These are phyloP conservation scores for Lutjanus argentimaculatus DNA, from an alignment of 2,797 vertebrate species.

Conservation along the genomic window DNA sequence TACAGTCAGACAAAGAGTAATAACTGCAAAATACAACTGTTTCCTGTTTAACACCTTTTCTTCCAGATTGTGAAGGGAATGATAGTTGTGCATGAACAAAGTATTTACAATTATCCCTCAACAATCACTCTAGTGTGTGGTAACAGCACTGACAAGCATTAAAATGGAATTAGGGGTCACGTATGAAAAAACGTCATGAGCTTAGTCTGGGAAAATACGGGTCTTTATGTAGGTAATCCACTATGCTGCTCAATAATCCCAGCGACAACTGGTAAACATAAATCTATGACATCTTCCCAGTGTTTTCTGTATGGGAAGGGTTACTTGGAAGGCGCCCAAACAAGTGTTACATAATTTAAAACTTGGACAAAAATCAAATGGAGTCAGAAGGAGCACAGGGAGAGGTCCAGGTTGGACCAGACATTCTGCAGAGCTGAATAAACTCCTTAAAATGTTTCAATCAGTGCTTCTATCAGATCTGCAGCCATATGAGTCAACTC, in stretches of 20 bases:
- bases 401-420: not conserved
- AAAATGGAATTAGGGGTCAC: conserved; percentile 16
- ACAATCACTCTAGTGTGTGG: not conserved
- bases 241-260: conserved; percentile 28
- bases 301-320: conserved; percentile 39
- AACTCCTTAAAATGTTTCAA: not conserved
- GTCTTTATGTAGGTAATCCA: conserved; percentile 58
- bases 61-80: not conserved
- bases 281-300: conserved; percentile 41
- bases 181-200: conserved; percentile 21
- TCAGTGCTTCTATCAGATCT: not conserved
- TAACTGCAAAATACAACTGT: not conserved
- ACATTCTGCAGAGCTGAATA: not conserved
- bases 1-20: not conserved
- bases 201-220: conserved; percentile 32
- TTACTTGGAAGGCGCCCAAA: conserved; percentile 16
- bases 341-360: conserved; percentile 21
- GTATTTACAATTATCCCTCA: not conserved
- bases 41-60: not conserved
- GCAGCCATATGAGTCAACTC: not conserved
- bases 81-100: not conserved
- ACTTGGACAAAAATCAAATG: not conserved
- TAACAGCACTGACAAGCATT: conserved; percentile 15
- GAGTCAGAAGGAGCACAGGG: not conserved
- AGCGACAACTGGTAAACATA: conserved; percentile 52